Evolutionary conservation across 2,113 vertebrate genomes (phyloP), one percentile per base, ranked within the genome.

Genomic region (Pangasianodon hypophthalmus): DNA sequence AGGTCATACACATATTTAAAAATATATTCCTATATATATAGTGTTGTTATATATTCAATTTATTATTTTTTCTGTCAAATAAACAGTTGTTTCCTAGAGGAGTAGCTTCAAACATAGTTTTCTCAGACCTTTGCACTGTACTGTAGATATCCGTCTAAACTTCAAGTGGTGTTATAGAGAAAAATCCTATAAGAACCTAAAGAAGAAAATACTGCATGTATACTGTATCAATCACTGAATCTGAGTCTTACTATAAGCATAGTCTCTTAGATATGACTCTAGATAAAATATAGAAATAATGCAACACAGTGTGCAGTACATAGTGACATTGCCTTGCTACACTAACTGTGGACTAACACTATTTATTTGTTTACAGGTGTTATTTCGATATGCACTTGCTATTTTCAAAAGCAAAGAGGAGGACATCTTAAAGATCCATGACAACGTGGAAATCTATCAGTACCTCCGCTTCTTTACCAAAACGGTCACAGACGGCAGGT

Each of bases 321-420:
- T 37, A 37, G 32, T 32, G n/a, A 44, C 9, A 24, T 81, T n/a
- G 26, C 14, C 79, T 32, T 56, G 50, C 32, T 56, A 56, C 4
- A 29, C 4, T 75, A 21, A 52, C 5, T 32, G n/a, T 58, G 54
- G 32, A 46, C 58, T 86, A 83, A 73, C 8, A 2, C 16, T 58
- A 2, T 84, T 21, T 21, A 54, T 44, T 85, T 62, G 67, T 14
- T 41, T 90, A 0, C 93, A 99, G 98, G 98, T 99, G 37, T 96
- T 99, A 89, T 99, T 99, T 91, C 97, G 98, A 83, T 99, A 98
- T 5, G 96, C 97, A 86, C 93, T 99, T 90, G 98, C 98, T 0
- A 97, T 99, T 92, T 98, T 99, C 93, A 99, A 98, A 93, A 98
- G 98, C 95, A 98, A 97, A 0, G 98, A 99, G 92, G 97, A 98